Conservation (phyloP, 2,113 vertebrate genomes). For the Bothrops jararaca region DNA sequence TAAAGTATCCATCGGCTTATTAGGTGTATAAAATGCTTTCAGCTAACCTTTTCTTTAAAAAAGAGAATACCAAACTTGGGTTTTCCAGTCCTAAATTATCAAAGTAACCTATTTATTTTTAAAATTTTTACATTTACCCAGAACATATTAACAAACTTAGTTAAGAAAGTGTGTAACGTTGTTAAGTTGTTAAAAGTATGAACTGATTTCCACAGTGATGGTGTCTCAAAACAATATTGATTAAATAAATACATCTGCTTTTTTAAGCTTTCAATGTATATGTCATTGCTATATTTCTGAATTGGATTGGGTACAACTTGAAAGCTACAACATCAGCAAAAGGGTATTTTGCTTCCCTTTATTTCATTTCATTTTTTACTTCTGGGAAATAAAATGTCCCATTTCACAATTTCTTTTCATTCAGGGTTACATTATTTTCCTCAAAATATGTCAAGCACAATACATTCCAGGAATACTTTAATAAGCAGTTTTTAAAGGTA, state of each 20-base stretch:
- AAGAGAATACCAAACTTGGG: background rate
- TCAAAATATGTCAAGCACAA: conserved; percentile 6
- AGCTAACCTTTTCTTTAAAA: conserved; percentile 10
- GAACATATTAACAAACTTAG: background rate
- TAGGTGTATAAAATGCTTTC: background rate
- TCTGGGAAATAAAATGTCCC: conserved; percentile 1
- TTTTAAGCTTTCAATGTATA: background rate
- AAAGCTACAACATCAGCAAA: background rate
- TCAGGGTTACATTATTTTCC: background rate
- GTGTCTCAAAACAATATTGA: background rate
- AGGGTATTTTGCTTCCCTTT: background rate
- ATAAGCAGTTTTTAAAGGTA: background rate
- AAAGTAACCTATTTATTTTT: background rate
- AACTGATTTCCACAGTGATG: background rate
- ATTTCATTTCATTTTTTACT: conserved; percentile 2
- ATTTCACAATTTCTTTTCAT: rapidly evolving
- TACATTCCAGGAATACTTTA: conserved; percentile 1
- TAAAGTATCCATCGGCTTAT: conserved; percentile 1
- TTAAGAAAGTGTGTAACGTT: background rate
- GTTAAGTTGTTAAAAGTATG: background rate
- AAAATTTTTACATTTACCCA: background rate
- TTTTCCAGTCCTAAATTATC: background rate
- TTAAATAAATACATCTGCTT: background rate
- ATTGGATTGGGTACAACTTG: background rate
- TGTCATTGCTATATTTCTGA: background rate